Evolutionary conservation across 2,113 vertebrate genomes (phyloP), one percentile per base, ranked within the genome.

Genomic region (Phocoena sinus): DNA sequence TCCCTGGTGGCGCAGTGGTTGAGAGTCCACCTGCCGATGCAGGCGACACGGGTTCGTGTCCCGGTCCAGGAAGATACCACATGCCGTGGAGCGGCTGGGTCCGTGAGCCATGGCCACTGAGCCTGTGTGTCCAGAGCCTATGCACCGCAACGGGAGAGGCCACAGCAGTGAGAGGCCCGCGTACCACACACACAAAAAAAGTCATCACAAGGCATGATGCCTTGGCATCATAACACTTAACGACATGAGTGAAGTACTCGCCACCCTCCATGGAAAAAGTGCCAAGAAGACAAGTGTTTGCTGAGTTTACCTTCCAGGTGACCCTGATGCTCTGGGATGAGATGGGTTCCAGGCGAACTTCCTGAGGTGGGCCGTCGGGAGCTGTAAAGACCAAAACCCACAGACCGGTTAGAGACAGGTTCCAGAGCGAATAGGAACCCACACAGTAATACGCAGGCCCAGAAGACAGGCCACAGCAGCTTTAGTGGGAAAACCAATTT

Each of bases 251-350:
- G 33, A 41, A 20, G 25, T 20, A 12, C 15, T 73, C 13, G 23
- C 77, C n/a, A 23, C 8, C 2, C 36, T 17, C 21, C 0, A 0
- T 0, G 11, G 31, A 28, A 4, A 83, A 17, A 11, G n/a, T 3
- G 10, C 21, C 4, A 12, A 41, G 65, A 58, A 3, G 44, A 38
- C 6, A 9, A 6, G 3, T 8, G 0, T 0, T 63, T 11, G 8
- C 14, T 36, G 15, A 47, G 84, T 92, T 99, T 99, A 99, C 99
- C 99, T 99, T 99, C 99, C 99, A 99, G 95, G 99, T 99, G 94
- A 99, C 99, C 98, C 99, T 99, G 99, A 99, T 99, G 98, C 99
- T 99, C 98, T 99, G 99, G 44, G 99, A 99, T 23, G 99, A 99
- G n/a, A 99, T 99, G 36, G 99, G 99, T 96, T 99, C 99, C 91